Percentiles rank a stretch among this genome's conserved stretches.
These are phyloP conservation scores for Deilephila elpenor DNA, from an alignment of 2,888 invertebrate genomes.

Conservation along the genomic window DNA sequence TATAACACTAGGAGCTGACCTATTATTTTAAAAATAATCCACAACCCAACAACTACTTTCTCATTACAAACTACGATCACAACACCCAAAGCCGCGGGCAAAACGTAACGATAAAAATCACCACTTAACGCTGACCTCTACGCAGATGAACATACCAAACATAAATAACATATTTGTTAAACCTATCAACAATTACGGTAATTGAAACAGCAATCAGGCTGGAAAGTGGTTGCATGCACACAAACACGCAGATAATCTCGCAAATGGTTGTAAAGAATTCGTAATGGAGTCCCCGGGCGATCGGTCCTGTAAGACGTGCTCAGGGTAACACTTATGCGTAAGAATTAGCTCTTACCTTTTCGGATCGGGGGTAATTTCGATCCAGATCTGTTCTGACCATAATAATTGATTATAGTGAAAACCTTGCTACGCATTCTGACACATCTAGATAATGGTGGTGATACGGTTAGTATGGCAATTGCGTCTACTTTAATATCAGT, in stretches of 20 bases:
- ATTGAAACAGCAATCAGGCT: slow-evolving; percentile 22
- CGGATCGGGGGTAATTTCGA: neutral
- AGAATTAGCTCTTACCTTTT: neutral
- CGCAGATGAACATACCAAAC: neutral
- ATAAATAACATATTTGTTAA: slow-evolving; percentile 27
- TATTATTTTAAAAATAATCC: neutral
- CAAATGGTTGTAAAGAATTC: slow-evolving; percentile 24
- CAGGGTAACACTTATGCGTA: slow-evolving; percentile 9
- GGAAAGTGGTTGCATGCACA: slow-evolving; percentile 23
- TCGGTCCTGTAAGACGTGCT: neutral
- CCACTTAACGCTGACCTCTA: neutral
- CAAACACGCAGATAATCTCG: slow-evolving; percentile 20
- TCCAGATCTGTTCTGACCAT: neutral
- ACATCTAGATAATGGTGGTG: no score
- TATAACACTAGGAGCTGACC: no score
- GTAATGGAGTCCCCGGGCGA: slow-evolving; percentile 20
- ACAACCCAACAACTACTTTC: neutral
- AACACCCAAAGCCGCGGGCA: neutral
- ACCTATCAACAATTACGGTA: slow-evolving; percentile 27
- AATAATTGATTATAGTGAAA: no score
- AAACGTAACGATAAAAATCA: neutral
- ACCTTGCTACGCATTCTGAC: no score
- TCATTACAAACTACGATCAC: neutral
- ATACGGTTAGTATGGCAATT: no score
- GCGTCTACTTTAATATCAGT: no score